A percentile compares a stretch with the other conserved stretches of the same genome.
phyloP scores from a whole-genome alignment of 1,140 invertebrate genomes.

The Anastatus disparis region DNA sequence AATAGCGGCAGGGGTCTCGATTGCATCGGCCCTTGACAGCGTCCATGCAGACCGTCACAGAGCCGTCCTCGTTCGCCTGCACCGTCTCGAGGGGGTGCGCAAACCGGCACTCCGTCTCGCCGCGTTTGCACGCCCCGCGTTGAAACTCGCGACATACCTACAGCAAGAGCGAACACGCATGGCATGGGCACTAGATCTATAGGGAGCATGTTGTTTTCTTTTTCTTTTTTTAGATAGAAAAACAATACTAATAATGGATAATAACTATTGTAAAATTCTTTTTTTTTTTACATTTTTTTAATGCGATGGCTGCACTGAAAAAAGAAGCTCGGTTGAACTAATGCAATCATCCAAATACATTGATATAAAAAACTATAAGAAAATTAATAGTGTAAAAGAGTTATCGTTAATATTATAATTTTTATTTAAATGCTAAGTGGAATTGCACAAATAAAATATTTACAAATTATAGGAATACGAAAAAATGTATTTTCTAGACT shows the following conservation, averaged over 20 bases:
- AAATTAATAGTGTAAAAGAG: no score
- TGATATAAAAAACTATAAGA: no score
- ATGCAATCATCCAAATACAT: no score
- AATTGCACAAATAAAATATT: no score
- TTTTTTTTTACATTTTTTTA: neutral
- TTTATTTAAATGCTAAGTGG: no score
- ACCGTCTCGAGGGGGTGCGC: conserved; percentile 95
- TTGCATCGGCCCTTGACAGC: conserved; percentile 96
- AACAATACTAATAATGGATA: conserved; percentile 34
- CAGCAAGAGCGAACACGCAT: conserved; percentile 69
- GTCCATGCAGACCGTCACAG: conserved; percentile 98
- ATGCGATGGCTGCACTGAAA: conserved; percentile 12
- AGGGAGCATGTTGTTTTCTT: conserved; percentile 42
- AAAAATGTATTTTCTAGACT: no score
- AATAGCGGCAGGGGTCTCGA: conserved; percentile 96
- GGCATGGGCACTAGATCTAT: conserved; percentile 67
- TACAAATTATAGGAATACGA: no score
- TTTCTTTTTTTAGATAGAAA: neutral
- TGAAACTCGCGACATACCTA: conserved; percentile 99
- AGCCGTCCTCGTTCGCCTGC: conserved; percentile 92
- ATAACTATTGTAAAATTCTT: conserved; percentile 13
- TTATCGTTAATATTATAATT: no score
- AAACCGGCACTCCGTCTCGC: conserved; percentile 96
- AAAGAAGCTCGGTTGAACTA: neutral
- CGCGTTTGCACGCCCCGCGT: conserved; percentile 95